Evolutionary conservation across 2,888 invertebrate species (phyloP).

Genomic region (Notodonta ziczac): DNA sequence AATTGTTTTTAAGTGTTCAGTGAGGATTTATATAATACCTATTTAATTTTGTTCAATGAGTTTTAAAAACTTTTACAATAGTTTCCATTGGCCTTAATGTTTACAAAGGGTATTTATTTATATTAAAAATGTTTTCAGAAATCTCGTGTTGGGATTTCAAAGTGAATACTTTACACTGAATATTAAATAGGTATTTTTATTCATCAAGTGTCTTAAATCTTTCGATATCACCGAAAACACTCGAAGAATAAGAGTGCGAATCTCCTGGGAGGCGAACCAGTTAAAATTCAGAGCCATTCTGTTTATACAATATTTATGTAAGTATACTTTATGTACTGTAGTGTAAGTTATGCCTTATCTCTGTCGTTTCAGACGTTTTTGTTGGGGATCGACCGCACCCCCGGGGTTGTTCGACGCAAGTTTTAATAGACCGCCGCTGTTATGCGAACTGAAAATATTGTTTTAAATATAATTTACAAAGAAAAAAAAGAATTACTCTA

Average conservation of each 20-base stretch:
- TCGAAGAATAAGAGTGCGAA: background rate
- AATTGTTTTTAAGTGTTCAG: conserved; percentile 3
- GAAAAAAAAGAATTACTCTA: background rate
- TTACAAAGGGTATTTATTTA: no score
- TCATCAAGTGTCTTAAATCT: background rate
- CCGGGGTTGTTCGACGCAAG: conserved; percentile 22
- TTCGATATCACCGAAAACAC: background rate
- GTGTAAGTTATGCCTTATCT: conserved; percentile 30
- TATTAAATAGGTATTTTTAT: background rate
- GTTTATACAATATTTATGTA: conserved; percentile 9
- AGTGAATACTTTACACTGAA: background rate
- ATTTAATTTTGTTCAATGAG: conserved; percentile 1
- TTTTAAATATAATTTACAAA: background rate
- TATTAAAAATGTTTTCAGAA: no score
- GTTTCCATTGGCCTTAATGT: no score
- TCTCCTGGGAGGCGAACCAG: background rate
- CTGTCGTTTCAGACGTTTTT: conserved; percentile 28
- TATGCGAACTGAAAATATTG: conserved; percentile 16
- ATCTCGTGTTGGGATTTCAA: no score
- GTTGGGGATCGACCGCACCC: conserved; percentile 17
- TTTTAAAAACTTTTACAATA: background rate
- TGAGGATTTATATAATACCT: background rate
- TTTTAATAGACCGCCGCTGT: conserved; percentile 30
- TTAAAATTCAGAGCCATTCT: conserved; percentile 1
- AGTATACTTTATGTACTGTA: conserved; percentile 10